Base-by-base conservation (phyloP, 2,888 invertebrate genomes). In the Tuta absoluta region DNA sequence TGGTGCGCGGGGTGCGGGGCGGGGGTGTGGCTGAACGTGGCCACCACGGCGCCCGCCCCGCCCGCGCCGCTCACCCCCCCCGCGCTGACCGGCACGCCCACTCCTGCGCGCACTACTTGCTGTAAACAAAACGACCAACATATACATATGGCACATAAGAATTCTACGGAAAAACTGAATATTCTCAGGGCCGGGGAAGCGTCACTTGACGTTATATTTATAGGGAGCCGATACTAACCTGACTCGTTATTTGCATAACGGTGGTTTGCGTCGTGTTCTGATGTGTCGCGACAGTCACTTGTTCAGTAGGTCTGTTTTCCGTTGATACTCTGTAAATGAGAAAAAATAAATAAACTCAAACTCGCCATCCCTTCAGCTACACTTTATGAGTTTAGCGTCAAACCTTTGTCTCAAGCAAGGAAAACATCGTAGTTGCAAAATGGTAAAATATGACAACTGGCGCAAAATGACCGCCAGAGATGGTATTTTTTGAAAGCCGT, bases 211-310 rank as follows among this genome's bases (percentile, higher is more conserved):
- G n/a, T 45, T 1, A 7, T n/a, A 45, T n/a, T n/a, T 45, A 14
- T 41, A 49, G 19, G 3, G 17, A 45, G 3, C n/a, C n/a, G 17
- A 11, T 33, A 56, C 79, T 78, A 69, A 90, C 91, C 80, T 90
- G 90, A 70, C 82, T 88, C 24, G 86, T 84, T 67, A 91, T 88
- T 82, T 91, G 91, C 90, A 92, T 91, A 66, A 91, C 89, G 69
- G 88, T 76, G 62, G 85, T 38, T 66, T 63, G 64, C n/a, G 48
- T 58, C 23, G 62, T 81, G 33, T 76, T 81, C 68, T 85, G 79
- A 79, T 85, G 86, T 53, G 84, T 85, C 57, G 84, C 85, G 23
- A 84, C 78, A 68, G 73, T 81, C 59, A 66, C 82, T 68, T 89
- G 61, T 37, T 17, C 61, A 12, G 48, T 53, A 4, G 61, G 87